Evolutionary conservation across 1,140 invertebrate species (phyloP), one percentile per base, ranked within the genome.

Genomic region (Hormaphis cornu): DNA sequence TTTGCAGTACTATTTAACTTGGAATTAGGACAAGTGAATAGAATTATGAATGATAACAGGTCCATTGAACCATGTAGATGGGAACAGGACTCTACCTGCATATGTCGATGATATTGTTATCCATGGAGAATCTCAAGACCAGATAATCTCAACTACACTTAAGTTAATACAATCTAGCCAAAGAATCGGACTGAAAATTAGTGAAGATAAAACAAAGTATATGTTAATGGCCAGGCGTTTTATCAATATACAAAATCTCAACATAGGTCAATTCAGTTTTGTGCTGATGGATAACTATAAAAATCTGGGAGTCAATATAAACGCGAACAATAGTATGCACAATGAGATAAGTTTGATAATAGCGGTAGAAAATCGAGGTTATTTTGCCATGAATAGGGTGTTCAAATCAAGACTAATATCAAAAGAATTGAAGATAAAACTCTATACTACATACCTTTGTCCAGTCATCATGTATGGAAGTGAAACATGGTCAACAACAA

Each of bases 401-500:
- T 56, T 35, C 18, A 56, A 37, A 35, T 56, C 50, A 52, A 52
- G 50, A 52, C 26, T 52, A 4, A 5, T 30, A 5, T 52, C 26
- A 28, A 30, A 52, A 52, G 22, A 52, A 52, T 52, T 26, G 5
- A 52, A 52, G 26, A 8, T 52, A 46, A 50, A 52, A 52, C 50
- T 52, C 6, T 52, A 52, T 30, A 52, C 26, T 1, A 30, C 50
- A 14, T 28, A 52, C 6, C 50, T 52, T 1, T 28, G 69, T 12
- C 70, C 71, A 53, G 37, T 71, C 16, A 56, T 66, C 6, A 66
- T 46, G 3, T 71, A 71, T 71, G 70, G 59, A 37, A 52, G 59
- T 54, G 71, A 72, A 30, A 72, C 71, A 50, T 72, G 71, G 71
- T 71, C 69, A 9, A 40, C 70, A 18, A 61, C 56, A 2, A 46